Percentiles rank a stretch among this genome's conserved stretches.
phyloP scores from a whole-genome alignment of 2,113 vertebrate genomes.

The Pachypanchax playfairii region DNA sequence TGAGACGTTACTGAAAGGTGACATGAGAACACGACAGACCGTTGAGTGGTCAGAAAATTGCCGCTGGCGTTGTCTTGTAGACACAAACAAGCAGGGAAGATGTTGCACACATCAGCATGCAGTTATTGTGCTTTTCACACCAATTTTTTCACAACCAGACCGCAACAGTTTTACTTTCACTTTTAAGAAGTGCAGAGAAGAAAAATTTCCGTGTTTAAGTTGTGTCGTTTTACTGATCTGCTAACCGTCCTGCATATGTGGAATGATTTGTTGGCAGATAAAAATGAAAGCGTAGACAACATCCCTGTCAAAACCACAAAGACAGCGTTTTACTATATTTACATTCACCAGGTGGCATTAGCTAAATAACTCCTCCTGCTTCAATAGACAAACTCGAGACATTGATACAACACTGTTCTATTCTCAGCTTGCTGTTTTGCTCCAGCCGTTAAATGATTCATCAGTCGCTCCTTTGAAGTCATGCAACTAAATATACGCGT shows the following conservation, averaged over 20 bases:
- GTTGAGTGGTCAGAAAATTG: neutral
- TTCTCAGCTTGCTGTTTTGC: constrained; percentile 6
- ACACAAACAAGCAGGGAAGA: neutral
- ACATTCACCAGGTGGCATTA: constrained; percentile 4
- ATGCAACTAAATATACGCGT: neutral
- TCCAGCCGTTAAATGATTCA: constrained; percentile 7
- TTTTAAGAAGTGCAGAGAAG: neutral
- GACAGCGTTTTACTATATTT: neutral
- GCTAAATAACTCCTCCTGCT: constrained; percentile 24
- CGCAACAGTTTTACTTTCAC: neutral
- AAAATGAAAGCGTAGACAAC: neutral
- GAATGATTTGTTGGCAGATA: neutral
- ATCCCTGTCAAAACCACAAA: too few species aligned
- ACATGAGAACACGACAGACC: neutral
- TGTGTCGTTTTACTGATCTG: neutral
- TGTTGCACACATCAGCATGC: neutral
- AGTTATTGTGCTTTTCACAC: neutral
- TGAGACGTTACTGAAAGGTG: neutral
- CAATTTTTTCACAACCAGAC: neutral
- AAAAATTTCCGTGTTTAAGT: neutral
- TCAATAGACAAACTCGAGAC: constrained; percentile 3
- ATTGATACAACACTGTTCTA: neutral
- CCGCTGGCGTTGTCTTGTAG: neutral
- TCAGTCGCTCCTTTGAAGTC: constrained; percentile 1
- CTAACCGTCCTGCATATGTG: neutral